Conservation (phyloP, 30 jellyfish, hydroid and myxozoan genomes). For the Cassiopea andromeda region DNA sequence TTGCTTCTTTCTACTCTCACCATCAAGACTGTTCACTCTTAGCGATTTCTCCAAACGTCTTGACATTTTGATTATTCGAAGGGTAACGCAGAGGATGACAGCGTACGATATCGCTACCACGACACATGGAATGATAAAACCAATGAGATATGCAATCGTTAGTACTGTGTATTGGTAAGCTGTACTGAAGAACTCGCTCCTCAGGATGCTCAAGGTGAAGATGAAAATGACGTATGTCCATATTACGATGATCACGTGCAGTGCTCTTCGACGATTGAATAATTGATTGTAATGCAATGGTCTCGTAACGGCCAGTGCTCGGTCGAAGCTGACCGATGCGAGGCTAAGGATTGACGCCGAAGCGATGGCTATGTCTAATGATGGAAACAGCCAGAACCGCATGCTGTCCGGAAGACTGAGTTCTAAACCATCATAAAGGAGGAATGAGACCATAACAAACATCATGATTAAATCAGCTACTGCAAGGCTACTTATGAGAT, state of each 20-base stretch:
- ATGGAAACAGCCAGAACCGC: slow-evolving; percentile 56
- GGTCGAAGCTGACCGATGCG: slow-evolving; percentile 79
- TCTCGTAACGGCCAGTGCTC: slow-evolving; percentile 62
- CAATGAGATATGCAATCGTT: slow-evolving; percentile 42
- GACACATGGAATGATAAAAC: slow-evolving; percentile 69
- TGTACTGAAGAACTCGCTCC: slow-evolving; percentile 22
- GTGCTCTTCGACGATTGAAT: slow-evolving; percentile 51
- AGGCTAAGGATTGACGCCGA: slow-evolving; percentile 72
- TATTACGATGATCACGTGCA: slow-evolving; percentile 43
- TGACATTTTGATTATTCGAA: slow-evolving; percentile 54
- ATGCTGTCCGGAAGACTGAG: slow-evolving; percentile 38
- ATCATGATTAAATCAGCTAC: slow-evolving; percentile 64
- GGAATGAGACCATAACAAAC: slow-evolving; percentile 62
- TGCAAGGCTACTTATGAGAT: slow-evolving; percentile 69
- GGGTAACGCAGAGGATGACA: slow-evolving; percentile 44
- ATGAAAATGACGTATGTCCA: slow-evolving; percentile 56
- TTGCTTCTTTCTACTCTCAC: slow-evolving; percentile 5
- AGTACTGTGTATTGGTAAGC: slow-evolving; percentile 51
- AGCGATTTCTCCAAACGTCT: slow-evolving; percentile 46
- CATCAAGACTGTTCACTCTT: not conserved
- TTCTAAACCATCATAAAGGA: slow-evolving; percentile 16
- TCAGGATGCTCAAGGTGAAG: slow-evolving; percentile 43
- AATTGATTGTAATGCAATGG: slow-evolving; percentile 65
- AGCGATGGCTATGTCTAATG: slow-evolving; percentile 66
- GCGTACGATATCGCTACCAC: slow-evolving; percentile 45